Evolutionary conservation across 1,140 invertebrate species (phyloP).

Genomic region (Branchinecta lynchi): DNA sequence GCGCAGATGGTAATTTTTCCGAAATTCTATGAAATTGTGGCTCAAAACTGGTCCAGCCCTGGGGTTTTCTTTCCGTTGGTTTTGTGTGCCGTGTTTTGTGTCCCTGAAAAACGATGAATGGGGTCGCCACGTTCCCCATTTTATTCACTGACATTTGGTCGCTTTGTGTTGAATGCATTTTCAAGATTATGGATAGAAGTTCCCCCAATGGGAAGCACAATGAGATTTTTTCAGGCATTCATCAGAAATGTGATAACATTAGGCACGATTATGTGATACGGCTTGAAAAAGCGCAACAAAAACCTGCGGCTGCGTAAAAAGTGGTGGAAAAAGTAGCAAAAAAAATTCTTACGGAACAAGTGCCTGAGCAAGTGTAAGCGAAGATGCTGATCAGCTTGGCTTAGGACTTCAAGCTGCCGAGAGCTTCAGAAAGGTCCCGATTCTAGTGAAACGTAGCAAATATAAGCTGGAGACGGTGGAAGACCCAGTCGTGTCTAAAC

Average conservation of each 20-base stretch:
- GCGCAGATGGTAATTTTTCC: constrained; percentile 1
- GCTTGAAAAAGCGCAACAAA: constrained; percentile 10
- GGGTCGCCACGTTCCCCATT: constrained; percentile 7
- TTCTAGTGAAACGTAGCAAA: too few species aligned
- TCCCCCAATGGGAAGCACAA: constrained; percentile 2
- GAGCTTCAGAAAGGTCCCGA: too few species aligned
- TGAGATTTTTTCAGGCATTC: constrained; percentile 1
- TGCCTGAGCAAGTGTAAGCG: background rate
- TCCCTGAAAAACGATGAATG: background rate
- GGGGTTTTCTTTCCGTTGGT: constrained; percentile 3
- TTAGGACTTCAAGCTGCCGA: too few species aligned
- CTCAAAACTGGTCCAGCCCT: constrained; percentile 10
- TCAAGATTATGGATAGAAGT: constrained; percentile 3
- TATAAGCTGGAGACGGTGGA: too few species aligned
- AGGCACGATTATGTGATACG: background rate
- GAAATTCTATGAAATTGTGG: constrained; percentile 1
- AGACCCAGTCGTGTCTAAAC: too few species aligned
- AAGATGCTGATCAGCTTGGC: too few species aligned
- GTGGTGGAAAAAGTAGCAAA: background rate
- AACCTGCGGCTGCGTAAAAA: background rate
- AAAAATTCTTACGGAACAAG: background rate
- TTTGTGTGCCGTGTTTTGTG: background rate
- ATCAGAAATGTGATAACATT: constrained; percentile 7
- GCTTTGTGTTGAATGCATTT: background rate
- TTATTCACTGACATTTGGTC: constrained; percentile 7